Evolutionary conservation across 2,888 invertebrate species (phyloP), one percentile per base, ranked within the genome.

Genomic region (Drosophila mulleri): DNA sequence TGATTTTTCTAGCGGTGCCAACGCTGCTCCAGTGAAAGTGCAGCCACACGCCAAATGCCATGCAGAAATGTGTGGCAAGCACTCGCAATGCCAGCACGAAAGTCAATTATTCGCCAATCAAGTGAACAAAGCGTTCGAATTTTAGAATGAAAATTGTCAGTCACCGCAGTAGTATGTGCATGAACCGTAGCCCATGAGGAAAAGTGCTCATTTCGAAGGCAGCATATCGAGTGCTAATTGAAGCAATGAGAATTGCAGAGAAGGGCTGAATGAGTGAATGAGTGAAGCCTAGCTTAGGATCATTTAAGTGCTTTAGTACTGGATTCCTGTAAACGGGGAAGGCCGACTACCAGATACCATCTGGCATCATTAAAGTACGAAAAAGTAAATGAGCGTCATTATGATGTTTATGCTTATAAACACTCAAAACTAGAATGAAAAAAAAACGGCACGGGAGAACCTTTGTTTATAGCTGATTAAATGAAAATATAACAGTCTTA

Each of bases 21-120:
- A 58, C 53, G 57, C 29, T 65, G 72, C 71, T 62, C 68, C 75
- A 84, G 82, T 82, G 84, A 82, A 82, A 84, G 82, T 84, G 82
- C 82, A 32, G 44, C 57, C 20, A n/a, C 18, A 26, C 29, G 35
- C 35, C n/a, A 26, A 54, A 45, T 47, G n/a, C 32, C 74, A 68
- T 71, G 61, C 23, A 75, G 60, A 58, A 66, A 77, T 69, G 29
- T 62, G 37, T 62, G 48, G 58, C 74, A 74, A 42, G 72, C 58
- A 67, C 59, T 37, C 39, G 44, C 53, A 23, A 56, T 20, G 37
- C 41, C 23, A 29, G 8, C 63, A 29, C 50, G 37, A 61, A 62
- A 14, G 11, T 44, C 62, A 29, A 63, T 47, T 53, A 32, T 12
- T 41, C 39, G 14, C 14, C 20, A 20, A 50, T 50, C 50, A 29